phyloP scores from a whole-genome alignment of 1,140 invertebrate species.

The Arctopsyche grandis region DNA sequence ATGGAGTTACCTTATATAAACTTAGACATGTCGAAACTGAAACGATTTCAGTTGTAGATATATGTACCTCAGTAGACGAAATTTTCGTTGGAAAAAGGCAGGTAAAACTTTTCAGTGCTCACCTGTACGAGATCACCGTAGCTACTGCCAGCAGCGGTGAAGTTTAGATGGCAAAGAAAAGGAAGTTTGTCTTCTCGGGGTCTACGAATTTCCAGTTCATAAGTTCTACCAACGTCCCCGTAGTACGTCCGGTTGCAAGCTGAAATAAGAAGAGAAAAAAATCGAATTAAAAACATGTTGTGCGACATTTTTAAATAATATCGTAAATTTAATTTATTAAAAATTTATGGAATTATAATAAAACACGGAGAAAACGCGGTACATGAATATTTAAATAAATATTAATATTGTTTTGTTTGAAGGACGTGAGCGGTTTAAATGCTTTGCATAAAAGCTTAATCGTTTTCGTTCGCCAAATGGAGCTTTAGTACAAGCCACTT shows the following conservation, averaged over 20 bases:
- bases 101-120: constrained; percentile 52
- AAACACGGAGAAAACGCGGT: too few relatives aligned
- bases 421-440: constrained; percentile 7
- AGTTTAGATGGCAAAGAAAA: constrained; percentile 82
- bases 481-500: constrained; percentile 11
- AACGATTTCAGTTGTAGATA: too few relatives aligned
- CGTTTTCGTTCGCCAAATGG: constrained; percentile 20
- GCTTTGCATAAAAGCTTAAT: constrained; percentile 32
- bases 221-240: constrained; percentile 81
- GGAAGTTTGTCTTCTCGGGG: constrained; percentile 79
- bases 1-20: too few relatives aligned
- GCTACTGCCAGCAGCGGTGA: constrained; percentile 77
- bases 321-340: background rate
- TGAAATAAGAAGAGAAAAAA: constrained; percentile 66
- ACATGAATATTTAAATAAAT: constrained; percentile 17
- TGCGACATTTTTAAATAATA: background rate
- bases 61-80: too few relatives aligned
- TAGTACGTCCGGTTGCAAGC: constrained; percentile 86
- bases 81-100: too few relatives aligned
- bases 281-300: constrained; percentile 35
- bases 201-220: constrained; percentile 78
- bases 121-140: constrained; percentile 84
- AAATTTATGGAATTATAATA: background rate
- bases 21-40: too few relatives aligned
- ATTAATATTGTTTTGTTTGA: constrained; percentile 13